phyloP scores from a whole-genome alignment of 2,888 invertebrate species.

The Candidula unifasciata region DNA sequence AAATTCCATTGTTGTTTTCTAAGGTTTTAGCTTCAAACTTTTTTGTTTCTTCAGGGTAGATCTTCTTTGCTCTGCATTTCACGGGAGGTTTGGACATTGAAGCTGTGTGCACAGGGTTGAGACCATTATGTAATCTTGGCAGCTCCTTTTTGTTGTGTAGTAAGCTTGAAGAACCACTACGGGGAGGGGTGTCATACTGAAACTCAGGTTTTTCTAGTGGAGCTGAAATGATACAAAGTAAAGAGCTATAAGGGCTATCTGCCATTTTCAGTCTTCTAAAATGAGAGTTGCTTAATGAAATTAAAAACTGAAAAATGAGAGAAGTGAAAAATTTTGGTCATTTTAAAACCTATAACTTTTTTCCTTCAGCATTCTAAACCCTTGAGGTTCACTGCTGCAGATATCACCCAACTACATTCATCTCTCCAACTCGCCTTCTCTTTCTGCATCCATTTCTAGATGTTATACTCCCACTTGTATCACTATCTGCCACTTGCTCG shows the following conservation, averaged over 20 bases:
- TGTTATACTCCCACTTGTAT: too few relatives aligned
- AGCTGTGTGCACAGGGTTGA: not conserved
- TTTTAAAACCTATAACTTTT: too few relatives aligned
- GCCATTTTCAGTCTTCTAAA: too few relatives aligned
- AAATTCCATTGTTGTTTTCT: not conserved
- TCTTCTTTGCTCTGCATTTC: not conserved
- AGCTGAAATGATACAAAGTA: slow-evolving; percentile 2
- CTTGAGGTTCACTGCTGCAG: too few relatives aligned
- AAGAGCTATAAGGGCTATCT: not conserved
- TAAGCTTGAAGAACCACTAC: not conserved
- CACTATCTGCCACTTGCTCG: too few relatives aligned
- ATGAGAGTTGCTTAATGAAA: too few relatives aligned
- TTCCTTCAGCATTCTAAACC: too few relatives aligned
- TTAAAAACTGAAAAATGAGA: too few relatives aligned
- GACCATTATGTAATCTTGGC: not conserved
- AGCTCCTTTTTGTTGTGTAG: not conserved
- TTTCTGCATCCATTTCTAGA: too few relatives aligned
- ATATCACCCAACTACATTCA: too few relatives aligned
- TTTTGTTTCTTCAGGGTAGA: not conserved
- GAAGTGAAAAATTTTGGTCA: too few relatives aligned
- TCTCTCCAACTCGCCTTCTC: too few relatives aligned
- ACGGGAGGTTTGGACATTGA: not conserved
- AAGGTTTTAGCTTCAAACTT: not conserved
- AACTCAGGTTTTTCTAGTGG: not conserved
- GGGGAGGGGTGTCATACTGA: slow-evolving; percentile 35